Base-by-base conservation (phyloP, 2,888 invertebrate species). In the Protonemura montana region DNA sequence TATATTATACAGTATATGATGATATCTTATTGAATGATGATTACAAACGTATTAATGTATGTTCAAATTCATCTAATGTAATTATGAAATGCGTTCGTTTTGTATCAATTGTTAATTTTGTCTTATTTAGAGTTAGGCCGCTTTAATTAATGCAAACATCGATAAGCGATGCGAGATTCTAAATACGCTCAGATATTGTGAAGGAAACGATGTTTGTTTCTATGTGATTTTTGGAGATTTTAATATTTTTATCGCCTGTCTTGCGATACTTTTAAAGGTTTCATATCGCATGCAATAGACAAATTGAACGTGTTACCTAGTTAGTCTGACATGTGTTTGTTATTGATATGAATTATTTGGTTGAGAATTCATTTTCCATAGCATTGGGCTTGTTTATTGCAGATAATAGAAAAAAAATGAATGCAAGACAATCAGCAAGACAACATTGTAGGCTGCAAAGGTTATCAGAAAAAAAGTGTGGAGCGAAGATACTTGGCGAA, bases 1-100 rank as follows among this genome's bases (percentile, higher is more conserved):
- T 84, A 84, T 84, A 76, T 84, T 84, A 85, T 85, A 85, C 77
- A 85, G 7, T 78, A 25, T 78, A 78, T 78, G 59, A 59, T 13
- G 59, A 59, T 59, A 59, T 59, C 59, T 59, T 59, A 59, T 59
- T 59, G 21, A 59, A 59, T 21, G 59, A 59, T 59, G 59, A 59
- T 21, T 59, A 59, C 59, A 59, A 59, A 59, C 59, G 59, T 59
- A 59, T 59, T 21, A 59, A 59, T 59, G 59, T 59, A 59, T 59
- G 59, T 59, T 59, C 59, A 21, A 59, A 59, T 21, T 59, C 59
- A 59, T 59, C 59, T 35, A 21, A 59, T 59, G 59, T 59, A 21
- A 35, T 59, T 59, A 59, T 21, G 59, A 59, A 16, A 59, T 59
- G 21, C 59, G 59, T 59, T 59, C 59, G 59, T 59, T 59, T 59